phyloP scores from a whole-genome alignment of 2,888 invertebrate genomes.

The Petrolisthes manimaculis region DNA sequence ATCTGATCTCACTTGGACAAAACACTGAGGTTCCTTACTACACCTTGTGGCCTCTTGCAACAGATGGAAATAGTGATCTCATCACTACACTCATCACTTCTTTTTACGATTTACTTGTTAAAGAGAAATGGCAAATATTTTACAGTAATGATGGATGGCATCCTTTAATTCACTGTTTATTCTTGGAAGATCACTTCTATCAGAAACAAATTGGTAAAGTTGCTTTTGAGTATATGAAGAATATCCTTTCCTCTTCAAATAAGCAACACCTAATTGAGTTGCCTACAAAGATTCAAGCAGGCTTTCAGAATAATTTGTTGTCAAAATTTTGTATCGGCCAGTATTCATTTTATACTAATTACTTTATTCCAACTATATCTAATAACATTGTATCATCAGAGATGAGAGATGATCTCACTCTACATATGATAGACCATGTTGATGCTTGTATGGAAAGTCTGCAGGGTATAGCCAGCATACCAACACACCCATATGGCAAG shows the following conservation, averaged over 20 bases:
- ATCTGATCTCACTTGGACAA: slow-evolving; percentile 3
- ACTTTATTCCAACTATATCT: slow-evolving; percentile 30
- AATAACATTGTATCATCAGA: not conserved
- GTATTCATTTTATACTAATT: slow-evolving; percentile 3
- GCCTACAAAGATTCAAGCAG: slow-evolving; percentile 13
- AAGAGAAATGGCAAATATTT: slow-evolving; percentile 26
- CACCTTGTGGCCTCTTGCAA: slow-evolving; percentile 23
- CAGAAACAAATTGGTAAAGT: slow-evolving; percentile 3
- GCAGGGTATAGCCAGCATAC: slow-evolving; percentile 12
- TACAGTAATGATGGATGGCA: slow-evolving; percentile 23
- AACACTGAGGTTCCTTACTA: not conserved
- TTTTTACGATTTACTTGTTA: slow-evolving; percentile 26
- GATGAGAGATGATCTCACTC: slow-evolving; percentile 23
- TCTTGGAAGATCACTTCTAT: slow-evolving; percentile 23
- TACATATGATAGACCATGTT: slow-evolving; percentile 22
- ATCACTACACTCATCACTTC: not conserved
- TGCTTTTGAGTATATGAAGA: slow-evolving; percentile 36
- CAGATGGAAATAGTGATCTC: slow-evolving; percentile 8
- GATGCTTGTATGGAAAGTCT: not conserved
- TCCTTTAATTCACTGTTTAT: not conserved
- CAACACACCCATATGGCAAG: slow-evolving; percentile 22
- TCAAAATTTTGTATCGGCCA: not conserved
- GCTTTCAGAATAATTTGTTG: slow-evolving; percentile 9
- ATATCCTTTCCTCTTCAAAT: not conserved
- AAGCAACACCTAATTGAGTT: slow-evolving; percentile 3